phyloP scores from a whole-genome alignment of 2,888 invertebrate species.

The Lasius fuliginosus region DNA sequence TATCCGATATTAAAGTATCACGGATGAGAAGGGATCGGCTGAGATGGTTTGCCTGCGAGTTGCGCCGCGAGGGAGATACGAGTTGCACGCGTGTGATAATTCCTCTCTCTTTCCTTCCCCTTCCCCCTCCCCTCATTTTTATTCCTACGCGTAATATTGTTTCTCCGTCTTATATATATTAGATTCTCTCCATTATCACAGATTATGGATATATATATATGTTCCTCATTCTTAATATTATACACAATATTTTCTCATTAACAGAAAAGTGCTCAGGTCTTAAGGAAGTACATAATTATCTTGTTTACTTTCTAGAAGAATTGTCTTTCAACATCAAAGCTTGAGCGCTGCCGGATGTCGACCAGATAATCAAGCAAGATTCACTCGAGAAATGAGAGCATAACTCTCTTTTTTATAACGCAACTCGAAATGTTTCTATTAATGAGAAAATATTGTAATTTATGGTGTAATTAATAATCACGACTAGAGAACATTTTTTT shows the following conservation, averaged over 20 bases:
- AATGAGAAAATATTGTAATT: background rate
- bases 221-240: background rate
- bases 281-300: background rate
- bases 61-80: slow-evolving; percentile 25
- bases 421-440: background rate
- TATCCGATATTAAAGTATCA: slow-evolving; percentile 80
- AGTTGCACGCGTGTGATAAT: slow-evolving; percentile 36
- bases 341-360: background rate
- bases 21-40: slow-evolving; percentile 67
- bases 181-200: background rate
- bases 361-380: background rate
- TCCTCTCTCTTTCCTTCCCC: background rate
- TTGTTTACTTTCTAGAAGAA: background rate
- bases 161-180: background rate
- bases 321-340: background rate
- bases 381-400: background rate
- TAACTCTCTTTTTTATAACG: background rate
- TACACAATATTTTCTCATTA: background rate
- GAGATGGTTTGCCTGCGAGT: slow-evolving; percentile 63
- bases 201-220: background rate
- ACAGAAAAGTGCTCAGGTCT: background rate
- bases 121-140: background rate
- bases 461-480: slow-evolving; percentile 34
- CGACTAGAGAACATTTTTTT: slow-evolving; percentile 17
- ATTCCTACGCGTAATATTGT: background rate